Evolutionary conservation across 2,113 vertebrate genomes (phyloP).

Genomic region (Aegotheles bennettii): DNA sequence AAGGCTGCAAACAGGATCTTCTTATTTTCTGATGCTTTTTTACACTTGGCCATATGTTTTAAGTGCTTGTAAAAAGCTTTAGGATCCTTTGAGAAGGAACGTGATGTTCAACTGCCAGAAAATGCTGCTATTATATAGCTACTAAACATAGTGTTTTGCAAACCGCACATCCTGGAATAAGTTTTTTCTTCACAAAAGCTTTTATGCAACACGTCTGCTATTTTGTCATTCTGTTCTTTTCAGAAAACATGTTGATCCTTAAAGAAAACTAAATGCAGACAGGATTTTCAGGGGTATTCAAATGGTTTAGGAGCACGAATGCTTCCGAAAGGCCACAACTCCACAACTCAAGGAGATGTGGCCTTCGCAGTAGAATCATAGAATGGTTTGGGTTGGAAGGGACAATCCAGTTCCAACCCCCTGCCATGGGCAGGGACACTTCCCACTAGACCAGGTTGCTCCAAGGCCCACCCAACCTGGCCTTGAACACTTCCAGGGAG

Average conservation of each 20-base stretch:
- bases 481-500: no score
- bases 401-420: no score
- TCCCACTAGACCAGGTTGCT: no score
- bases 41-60: conserved; percentile 34
- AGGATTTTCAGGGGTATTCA: not conserved
- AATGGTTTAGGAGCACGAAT: not conserved
- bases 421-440: no score
- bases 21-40: not conserved
- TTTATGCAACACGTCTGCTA: not conserved
- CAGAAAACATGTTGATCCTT: conserved; percentile 23
- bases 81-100: conserved; percentile 29
- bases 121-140: conserved; percentile 32
- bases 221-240: not conserved
- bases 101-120: conserved; percentile 33
- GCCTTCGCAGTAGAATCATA: no score
- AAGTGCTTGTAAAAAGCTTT: conserved; percentile 34
- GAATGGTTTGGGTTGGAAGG: no score
- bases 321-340: not conserved
- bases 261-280: not conserved
- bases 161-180: conserved; percentile 35
- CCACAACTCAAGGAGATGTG: not conserved
- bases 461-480: no score
- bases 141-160: conserved; percentile 43
- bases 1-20: not conserved
- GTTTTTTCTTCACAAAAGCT: conserved; percentile 1